phyloP scores from a whole-genome alignment of 2,113 vertebrate species.

The Tupaia tana region DNA sequence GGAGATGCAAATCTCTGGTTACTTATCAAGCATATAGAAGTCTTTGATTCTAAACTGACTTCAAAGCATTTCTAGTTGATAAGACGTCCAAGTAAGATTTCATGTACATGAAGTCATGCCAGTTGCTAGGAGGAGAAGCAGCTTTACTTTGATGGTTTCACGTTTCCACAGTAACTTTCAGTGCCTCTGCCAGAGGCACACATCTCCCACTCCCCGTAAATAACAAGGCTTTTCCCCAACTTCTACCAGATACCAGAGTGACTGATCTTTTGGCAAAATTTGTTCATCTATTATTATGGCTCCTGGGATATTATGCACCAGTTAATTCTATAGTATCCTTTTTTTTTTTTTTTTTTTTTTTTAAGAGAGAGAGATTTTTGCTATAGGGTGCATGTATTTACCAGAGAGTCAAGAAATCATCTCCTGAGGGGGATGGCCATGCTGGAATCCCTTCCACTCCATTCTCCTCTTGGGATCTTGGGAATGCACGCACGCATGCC shows the following conservation, averaged over 20 bases:
- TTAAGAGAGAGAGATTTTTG: too few species aligned
- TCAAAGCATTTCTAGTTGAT: constrained; percentile 55
- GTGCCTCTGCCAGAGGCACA: constrained; percentile 33
- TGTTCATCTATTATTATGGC: constrained; percentile 18
- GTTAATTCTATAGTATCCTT: constrained; percentile 30
- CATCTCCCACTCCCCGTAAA: neutral
- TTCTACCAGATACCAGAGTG: constrained; percentile 39
- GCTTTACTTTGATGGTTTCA: constrained; percentile 56
- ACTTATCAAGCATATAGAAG: neutral
- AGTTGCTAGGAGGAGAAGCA: constrained; percentile 56
- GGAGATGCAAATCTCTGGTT: constrained; percentile 12
- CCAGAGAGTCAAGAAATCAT: too few species aligned
- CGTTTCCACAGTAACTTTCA: constrained; percentile 61
- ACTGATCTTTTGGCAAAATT: constrained; percentile 39
- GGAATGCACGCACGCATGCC: too few species aligned
- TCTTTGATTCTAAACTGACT: constrained; percentile 32
- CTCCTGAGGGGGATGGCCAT: too few species aligned
- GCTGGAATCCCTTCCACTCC: too few species aligned
- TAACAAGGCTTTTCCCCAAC: constrained; percentile 46
- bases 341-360: neutral
- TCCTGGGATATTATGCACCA: neutral
- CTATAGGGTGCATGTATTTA: too few species aligned
- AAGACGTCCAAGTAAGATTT: constrained; percentile 43
- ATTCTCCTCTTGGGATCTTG: too few species aligned
- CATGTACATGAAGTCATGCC: constrained; percentile 51